Percentiles rank a stretch among this genome's conserved stretches.
phyloP scores from a whole-genome alignment of 1,140 invertebrate species.

The Hestina assimilis region DNA sequence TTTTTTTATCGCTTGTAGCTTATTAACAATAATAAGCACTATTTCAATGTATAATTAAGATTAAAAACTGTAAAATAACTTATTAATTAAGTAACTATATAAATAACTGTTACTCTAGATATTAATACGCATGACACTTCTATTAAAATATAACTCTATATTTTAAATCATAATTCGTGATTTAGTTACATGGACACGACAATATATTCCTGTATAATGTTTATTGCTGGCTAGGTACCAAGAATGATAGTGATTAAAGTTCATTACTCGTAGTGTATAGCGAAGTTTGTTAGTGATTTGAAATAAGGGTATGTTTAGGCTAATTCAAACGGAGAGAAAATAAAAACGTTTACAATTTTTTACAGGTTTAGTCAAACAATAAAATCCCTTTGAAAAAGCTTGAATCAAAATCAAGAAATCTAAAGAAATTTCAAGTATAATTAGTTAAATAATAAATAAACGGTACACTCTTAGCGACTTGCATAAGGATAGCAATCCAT shows the following conservation, averaged over 20 bases:
- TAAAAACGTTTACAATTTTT: neutral
- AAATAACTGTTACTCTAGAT: neutral
- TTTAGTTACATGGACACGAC: constrained; percentile 5
- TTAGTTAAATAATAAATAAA: too few relatives aligned
- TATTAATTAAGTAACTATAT: too few relatives aligned
- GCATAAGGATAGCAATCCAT: too few relatives aligned
- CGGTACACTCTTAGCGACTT: too few relatives aligned
- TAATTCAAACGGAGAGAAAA: neutral
- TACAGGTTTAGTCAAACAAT: too few relatives aligned
- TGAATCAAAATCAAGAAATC: too few relatives aligned
- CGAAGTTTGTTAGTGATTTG: constrained; percentile 23
- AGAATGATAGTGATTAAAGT: constrained; percentile 17
- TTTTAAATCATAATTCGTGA: constrained; percentile 18
- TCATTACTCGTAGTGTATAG: constrained; percentile 20
- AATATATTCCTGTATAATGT: constrained; percentile 19
- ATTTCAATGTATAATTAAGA: too few relatives aligned
- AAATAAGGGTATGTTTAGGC: neutral
- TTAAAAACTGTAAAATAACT: too few relatives aligned
- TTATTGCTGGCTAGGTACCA: constrained; percentile 21
- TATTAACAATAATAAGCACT: too few relatives aligned
- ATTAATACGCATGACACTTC: neutral
- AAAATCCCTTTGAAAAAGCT: too few relatives aligned
- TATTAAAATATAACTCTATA: neutral
- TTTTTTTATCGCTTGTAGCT: too few relatives aligned
- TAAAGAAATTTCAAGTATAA: too few relatives aligned